These are phyloP conservation scores for Stegodyphus mimosarum DNA, from an alignment of 1,140 invertebrate species.

Conservation along the genomic window DNA sequence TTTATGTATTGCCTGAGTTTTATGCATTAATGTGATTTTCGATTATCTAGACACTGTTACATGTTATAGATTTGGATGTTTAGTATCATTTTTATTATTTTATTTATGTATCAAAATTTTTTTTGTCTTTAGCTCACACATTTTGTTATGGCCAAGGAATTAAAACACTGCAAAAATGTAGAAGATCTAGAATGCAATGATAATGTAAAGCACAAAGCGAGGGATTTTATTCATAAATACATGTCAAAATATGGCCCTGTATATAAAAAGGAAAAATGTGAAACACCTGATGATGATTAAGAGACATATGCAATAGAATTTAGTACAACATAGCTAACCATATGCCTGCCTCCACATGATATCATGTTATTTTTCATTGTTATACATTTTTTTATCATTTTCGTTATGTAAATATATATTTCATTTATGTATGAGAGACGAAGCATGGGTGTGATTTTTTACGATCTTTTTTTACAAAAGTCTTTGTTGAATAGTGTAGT, in stretches of 20 bases:
- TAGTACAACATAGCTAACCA: conserved; percentile 20
- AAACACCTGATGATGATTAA: neutral
- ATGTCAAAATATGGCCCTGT: conserved; percentile 87
- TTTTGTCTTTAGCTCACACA: conserved; percentile 82
- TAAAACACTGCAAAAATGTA: conserved; percentile 89
- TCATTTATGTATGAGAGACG: neutral
- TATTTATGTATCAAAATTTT: neutral
- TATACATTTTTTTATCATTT: conserved; percentile 17
- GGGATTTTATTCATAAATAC: conserved; percentile 94
- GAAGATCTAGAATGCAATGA: conserved; percentile 91
- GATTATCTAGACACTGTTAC: too few species aligned
- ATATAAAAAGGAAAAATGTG: conserved; percentile 67
- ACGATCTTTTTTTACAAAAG: too few species aligned
- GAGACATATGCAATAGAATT: neutral
- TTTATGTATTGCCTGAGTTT: too few species aligned
- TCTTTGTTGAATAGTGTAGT: too few species aligned
- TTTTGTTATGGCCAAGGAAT: conserved; percentile 95
- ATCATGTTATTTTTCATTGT: conserved; percentile 7
- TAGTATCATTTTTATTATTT: neutral
- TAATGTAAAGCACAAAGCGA: conserved; percentile 91
- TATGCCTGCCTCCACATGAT: conserved; percentile 35
- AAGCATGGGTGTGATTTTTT: too few species aligned
- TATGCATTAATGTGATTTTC: too few species aligned
- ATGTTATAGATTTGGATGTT: neutral
- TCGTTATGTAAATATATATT: conserved; percentile 37